Evolutionary conservation across 2,113 vertebrate species (phyloP).

Genomic region (Acanthochromis polyacanthus): DNA sequence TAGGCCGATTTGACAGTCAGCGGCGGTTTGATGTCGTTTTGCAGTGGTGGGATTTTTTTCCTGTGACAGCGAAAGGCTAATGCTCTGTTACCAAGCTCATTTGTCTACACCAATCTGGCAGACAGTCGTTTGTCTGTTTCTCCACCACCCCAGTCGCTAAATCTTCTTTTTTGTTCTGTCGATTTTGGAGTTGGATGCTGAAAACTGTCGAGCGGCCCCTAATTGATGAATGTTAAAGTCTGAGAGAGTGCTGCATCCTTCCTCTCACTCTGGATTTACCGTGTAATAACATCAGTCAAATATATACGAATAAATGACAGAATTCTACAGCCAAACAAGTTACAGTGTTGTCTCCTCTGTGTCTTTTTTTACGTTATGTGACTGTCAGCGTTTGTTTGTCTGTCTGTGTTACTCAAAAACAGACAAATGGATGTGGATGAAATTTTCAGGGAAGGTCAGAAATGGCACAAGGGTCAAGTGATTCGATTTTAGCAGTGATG

Average conservation of each 20-base stretch:
- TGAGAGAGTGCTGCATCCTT: no score
- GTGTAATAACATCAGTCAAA: neutral
- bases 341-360: no score
- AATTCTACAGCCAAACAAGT: neutral
- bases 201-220: constrained; percentile 5
- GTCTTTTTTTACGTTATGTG: no score
- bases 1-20: constrained; percentile 27
- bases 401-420: no score
- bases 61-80: constrained; percentile 46
- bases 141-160: neutral
- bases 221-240: constrained; percentile 19
- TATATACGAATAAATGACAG: neutral
- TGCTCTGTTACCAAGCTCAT: constrained; percentile 47
- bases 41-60: constrained; percentile 23
- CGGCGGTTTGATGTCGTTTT: constrained; percentile 30
- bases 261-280: neutral
- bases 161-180: constrained; percentile 23
- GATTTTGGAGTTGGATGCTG: neutral
- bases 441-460: no score
- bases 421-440: no score
- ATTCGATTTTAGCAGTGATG: no score
- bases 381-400: no score
- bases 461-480: no score
- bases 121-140: constrained; percentile 7
- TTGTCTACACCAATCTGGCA: constrained; percentile 45